phyloP scores from a whole-genome alignment of 2,113 vertebrate species.

The Rostratula benghalensis region DNA sequence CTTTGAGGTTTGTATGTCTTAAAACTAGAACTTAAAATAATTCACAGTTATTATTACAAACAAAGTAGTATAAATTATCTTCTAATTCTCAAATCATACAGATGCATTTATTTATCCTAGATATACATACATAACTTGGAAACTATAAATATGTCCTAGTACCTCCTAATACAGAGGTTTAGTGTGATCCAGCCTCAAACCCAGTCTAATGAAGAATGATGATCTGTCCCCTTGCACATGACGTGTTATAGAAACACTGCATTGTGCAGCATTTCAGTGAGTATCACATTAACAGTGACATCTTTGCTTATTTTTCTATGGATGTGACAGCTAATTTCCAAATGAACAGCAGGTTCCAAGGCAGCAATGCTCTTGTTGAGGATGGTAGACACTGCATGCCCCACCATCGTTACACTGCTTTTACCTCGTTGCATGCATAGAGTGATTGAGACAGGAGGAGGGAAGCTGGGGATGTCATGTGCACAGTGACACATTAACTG shows the following conservation, averaged over 20 bases:
- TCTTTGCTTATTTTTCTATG: neutral
- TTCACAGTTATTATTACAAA: neutral
- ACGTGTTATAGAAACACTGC: neutral
- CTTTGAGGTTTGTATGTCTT: neutral
- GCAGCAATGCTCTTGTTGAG: neutral
- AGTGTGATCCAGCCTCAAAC: neutral
- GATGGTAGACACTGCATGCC: neutral
- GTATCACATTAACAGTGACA: neutral
- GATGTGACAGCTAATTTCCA: neutral
- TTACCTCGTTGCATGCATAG: rapidly evolving
- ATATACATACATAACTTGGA: neutral
- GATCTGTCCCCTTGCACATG: neutral
- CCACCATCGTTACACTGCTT: neutral
- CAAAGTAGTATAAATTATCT: neutral
- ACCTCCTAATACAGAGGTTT: neutral
- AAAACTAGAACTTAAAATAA: neutral
- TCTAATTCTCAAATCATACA: neutral
- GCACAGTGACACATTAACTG: neutral
- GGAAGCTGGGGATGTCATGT: rapidly evolving
- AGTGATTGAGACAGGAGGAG: rapidly evolving
- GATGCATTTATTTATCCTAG: neutral
- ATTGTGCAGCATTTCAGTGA: neutral
- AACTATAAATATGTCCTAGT: neutral
- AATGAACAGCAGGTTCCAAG: constrained; percentile 9
- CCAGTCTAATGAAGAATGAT: neutral